A percentile compares a stretch with the other conserved stretches of the same genome.
These are phyloP conservation scores for Proales similis DNA, from an alignment of 1,140 invertebrate species.

Conservation along the genomic window DNA sequence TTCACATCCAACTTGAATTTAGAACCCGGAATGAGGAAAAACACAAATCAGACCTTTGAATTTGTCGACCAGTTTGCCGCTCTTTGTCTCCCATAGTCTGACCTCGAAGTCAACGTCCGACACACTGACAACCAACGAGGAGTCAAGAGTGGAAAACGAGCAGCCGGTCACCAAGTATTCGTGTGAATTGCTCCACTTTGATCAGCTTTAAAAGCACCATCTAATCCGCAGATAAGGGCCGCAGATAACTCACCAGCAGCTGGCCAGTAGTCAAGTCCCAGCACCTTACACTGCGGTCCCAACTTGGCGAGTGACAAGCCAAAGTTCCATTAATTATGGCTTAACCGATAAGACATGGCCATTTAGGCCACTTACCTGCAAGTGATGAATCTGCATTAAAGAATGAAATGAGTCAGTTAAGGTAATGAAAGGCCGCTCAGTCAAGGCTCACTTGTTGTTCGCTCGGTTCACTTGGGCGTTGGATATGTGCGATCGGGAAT, in stretches of 20 bases:
- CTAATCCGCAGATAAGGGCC: background rate
- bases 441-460: constrained; percentile 12
- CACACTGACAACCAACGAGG: constrained; percentile 43
- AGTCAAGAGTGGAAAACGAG: constrained; percentile 44
- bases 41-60: background rate
- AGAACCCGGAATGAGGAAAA: background rate
- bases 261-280: constrained; percentile 47
- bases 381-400: constrained; percentile 23
- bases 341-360: too few species aligned
- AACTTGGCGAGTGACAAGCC: constrained; percentile 44
- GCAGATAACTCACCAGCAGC: constrained; percentile 41
- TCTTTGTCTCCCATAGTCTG: constrained; percentile 45
- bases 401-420: background rate
- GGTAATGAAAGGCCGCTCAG: too few species aligned
- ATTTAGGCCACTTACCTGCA: constrained; percentile 11
- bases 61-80: constrained; percentile 44
- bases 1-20: too few species aligned
- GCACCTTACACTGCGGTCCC: constrained; percentile 47
- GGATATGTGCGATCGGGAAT: constrained; percentile 17
- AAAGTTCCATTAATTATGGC: too few species aligned
- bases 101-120: constrained; percentile 48
- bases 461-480: constrained; percentile 21
- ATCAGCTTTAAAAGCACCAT: background rate
- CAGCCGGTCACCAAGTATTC: constrained; percentile 47
- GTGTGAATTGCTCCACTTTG: constrained; percentile 45